phyloP scores from a whole-genome alignment of 2,888 invertebrate species.

The Gandaritis pyraliata region DNA sequence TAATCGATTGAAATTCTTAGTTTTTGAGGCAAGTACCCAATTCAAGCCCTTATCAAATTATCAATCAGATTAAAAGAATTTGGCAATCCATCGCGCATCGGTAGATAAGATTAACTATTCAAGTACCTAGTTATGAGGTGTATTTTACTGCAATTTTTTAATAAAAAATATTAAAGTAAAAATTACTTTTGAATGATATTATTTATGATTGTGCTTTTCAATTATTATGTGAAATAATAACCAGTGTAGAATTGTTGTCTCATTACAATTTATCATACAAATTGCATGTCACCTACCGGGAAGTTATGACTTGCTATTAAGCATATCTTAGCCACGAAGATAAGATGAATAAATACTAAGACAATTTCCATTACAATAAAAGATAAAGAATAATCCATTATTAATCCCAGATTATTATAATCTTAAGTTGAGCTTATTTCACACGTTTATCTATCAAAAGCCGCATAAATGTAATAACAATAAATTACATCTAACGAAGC shows the following conservation, averaged over 20 bases:
- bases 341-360: neutral
- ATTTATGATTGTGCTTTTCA: slow-evolving; percentile 1
- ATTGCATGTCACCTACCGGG: slow-evolving; percentile 10
- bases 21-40: neutral
- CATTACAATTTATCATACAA: slow-evolving; percentile 16
- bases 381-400: slow-evolving; percentile 1
- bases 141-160: neutral
- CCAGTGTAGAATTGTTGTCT: slow-evolving; percentile 12
- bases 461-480: too few relatives aligned
- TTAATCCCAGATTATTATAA: slow-evolving; percentile 9
- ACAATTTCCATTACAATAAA: neutral
- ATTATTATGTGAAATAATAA: slow-evolving; percentile 7
- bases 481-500: too few relatives aligned
- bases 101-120: slow-evolving; percentile 15
- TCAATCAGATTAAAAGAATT: slow-evolving; percentile 20
- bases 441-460: neutral
- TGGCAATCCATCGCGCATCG: slow-evolving; percentile 1
- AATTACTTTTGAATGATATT: too few relatives aligned
- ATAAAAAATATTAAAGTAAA: neutral
- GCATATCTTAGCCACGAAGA: neutral
- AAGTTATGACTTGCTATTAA: slow-evolving; percentile 8
- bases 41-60: slow-evolving; percentile 12
- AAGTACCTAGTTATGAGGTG: slow-evolving; percentile 5
- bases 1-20: neutral
- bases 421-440: neutral